phyloP scores from a whole-genome alignment of 1,140 invertebrate genomes.

The Bacillus rossius region DNA sequence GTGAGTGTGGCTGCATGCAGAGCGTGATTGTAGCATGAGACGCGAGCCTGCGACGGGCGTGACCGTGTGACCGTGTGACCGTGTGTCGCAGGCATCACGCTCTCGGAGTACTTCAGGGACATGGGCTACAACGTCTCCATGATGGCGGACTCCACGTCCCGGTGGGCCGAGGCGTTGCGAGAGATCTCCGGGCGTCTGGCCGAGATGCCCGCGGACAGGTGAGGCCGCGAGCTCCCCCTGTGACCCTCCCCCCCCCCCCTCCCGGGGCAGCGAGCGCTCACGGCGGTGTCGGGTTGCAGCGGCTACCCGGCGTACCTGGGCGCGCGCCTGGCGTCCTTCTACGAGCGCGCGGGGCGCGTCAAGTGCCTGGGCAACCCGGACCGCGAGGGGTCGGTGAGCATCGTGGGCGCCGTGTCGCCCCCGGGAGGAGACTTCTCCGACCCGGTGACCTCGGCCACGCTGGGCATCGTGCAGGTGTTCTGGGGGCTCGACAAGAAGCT shows the following conservation, averaged over 20 bases:
- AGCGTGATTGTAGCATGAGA: too few relatives aligned
- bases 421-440: slow-evolving; percentile 99
- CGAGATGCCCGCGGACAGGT: slow-evolving; percentile 96
- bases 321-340: slow-evolving; percentile 97
- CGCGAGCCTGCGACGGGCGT: too few relatives aligned
- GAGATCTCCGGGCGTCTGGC: slow-evolving; percentile 99
- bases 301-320: slow-evolving; percentile 99
- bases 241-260: too few relatives aligned
- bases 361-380: slow-evolving; percentile 98
- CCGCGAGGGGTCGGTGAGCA: slow-evolving; percentile 96
- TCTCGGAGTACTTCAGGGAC: slow-evolving; percentile 98
- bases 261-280: too few relatives aligned
- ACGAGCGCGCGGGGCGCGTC: slow-evolving; percentile 96
- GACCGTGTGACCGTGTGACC: too few relatives aligned
- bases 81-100: slow-evolving; percentile 85
- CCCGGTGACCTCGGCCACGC: slow-evolving; percentile 97
- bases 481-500: slow-evolving; percentile 99
- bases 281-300: slow-evolving; percentile 45
- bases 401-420: slow-evolving; percentile 98
- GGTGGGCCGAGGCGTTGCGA: slow-evolving; percentile 99
- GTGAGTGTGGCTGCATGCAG: too few relatives aligned
- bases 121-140: slow-evolving; percentile 99
- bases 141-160: slow-evolving; percentile 99
- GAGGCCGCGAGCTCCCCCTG: too few relatives aligned
- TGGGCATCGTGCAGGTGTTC: slow-evolving; percentile 99